Base-by-base conservation (phyloP, 2,888 invertebrate species). In the Acanthoscelides obtectus region DNA sequence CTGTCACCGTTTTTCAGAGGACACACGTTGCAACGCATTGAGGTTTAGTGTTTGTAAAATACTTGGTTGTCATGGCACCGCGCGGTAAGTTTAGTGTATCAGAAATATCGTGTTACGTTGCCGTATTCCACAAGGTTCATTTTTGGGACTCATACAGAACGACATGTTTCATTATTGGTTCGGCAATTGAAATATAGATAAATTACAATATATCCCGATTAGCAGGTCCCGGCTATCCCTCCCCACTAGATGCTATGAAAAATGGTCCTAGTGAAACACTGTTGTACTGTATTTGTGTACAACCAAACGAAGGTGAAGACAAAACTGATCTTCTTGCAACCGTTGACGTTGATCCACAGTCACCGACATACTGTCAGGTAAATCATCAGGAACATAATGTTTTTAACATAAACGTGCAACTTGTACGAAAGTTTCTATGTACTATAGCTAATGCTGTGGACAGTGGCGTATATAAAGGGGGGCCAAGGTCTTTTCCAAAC, bases 321-420 rank as follows among this genome's bases (percentile, higher is more conserved):
- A 92, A 93, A 81, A 91, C 94, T 1, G 98, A 99, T 86, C 94
- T 96, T 81, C 86, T 99, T 75, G 92, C 95, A 19, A 97, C 97
- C 0, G 90, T 99, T 0, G 97, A 99, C 83, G 93, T 98, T 0
- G 93, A 98, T 84, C 97, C 97, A 0, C 83, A 89, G 0, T 98
- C 98, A 72, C 86, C 92, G 12, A 94, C 93, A 1, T 99, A 93
- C 83, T 90, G 92, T 77, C 90, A 97, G 90, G 97, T 94, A 84
- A 73, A 1, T 21, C 8, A 66, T 6, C 19, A 63, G 19, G 8
- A 12, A 12, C 19, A 63, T 12, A 63, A 63, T 12, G 63, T 12
- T 63, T 63, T 63, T n/a, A n/a, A n/a, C n/a, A n/a, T n/a, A n/a
- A n/a, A n/a, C n/a, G n/a, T n/a, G n/a, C n/a, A n/a, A n/a, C n/a